phyloP scores from a whole-genome alignment of 2,888 invertebrate species.

The Nephrotoma flavescens region DNA sequence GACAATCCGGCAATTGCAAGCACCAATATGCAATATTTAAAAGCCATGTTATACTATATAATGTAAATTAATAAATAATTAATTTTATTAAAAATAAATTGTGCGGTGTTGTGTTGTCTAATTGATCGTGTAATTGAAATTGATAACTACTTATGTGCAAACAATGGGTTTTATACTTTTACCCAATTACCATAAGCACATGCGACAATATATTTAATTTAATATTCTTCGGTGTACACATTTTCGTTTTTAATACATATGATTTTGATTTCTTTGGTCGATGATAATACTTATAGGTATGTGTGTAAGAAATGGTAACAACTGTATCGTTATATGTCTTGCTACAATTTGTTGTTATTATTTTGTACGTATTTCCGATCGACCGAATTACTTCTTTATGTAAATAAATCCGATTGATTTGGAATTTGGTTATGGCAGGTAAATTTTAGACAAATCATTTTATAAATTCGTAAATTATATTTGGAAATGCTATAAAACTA shows the following conservation, averaged over 20 bases:
- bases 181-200: neutral
- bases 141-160: neutral
- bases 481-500: neutral
- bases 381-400: conserved; percentile 9
- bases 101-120: neutral
- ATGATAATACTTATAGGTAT: neutral
- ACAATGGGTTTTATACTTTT: neutral
- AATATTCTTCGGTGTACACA: neutral
- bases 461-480: neutral
- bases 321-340: neutral
- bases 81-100: neutral
- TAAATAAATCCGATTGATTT: neutral
- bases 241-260: neutral
- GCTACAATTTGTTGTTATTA: neutral
- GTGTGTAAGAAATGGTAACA: neutral
- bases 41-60: conserved; percentile 13
- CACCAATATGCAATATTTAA: conserved; percentile 22
- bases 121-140: conserved; percentile 3
- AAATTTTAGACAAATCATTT: neutral
- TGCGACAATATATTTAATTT: neutral
- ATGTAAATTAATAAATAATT: neutral
- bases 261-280: neutral
- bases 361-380: conserved; percentile 11
- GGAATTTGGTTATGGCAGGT: neutral
- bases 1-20: conserved; percentile 42